Evolutionary conservation across 2,113 vertebrate genomes (phyloP).

Genomic region (Budorcas taxicolor): DNA sequence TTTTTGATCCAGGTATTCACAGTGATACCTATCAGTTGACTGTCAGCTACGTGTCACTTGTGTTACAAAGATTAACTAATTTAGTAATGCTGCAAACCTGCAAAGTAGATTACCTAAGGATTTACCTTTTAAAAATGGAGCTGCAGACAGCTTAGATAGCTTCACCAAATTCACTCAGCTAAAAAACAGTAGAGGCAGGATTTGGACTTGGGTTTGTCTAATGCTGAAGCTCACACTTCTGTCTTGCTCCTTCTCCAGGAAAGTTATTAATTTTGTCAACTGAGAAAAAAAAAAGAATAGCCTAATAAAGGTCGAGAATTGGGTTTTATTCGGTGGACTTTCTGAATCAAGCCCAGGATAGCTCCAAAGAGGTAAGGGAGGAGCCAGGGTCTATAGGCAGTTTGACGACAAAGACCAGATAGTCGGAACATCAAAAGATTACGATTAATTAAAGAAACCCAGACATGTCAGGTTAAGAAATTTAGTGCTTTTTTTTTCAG

Average conservation of each 20-base stretch:
- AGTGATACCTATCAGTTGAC: neutral
- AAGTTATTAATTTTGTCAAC: neutral
- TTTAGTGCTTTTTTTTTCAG: neutral
- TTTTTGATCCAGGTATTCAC: neutral
- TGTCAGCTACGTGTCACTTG: accelerated
- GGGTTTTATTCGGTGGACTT: neutral
- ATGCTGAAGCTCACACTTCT: neutral
- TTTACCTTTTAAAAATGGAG: neutral
- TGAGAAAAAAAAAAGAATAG: neutral
- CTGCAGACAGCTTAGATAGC: neutral
- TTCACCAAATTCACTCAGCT: neutral
- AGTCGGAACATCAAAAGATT: neutral
- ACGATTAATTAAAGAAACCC: neutral
- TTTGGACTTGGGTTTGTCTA: neutral
- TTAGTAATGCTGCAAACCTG: neutral
- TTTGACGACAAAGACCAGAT: neutral
- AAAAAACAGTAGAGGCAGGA: accelerated
- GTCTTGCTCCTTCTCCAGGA: neutral
- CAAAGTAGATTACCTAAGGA: neutral
- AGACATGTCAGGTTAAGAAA: neutral
- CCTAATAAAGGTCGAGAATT: neutral
- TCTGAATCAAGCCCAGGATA: neutral
- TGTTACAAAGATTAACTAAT: neutral
- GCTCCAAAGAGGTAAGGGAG: neutral
- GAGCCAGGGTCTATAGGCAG: neutral